Evolutionary conservation across 2,113 vertebrate species (phyloP), one percentile per base, ranked within the genome.

Genomic region (Numida meleagris): DNA sequence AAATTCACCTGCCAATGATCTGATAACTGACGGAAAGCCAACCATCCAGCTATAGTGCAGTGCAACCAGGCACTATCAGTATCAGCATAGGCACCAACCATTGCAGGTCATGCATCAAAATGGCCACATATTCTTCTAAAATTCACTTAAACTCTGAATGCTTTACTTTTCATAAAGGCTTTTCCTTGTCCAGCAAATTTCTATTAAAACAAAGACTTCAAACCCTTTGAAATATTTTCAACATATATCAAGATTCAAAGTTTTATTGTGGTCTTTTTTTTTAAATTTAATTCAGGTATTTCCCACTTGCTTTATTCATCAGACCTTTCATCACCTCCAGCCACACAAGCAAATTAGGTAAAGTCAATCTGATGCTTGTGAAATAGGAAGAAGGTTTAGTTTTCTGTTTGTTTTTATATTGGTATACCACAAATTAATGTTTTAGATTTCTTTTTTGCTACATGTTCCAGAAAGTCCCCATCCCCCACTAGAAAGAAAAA

Each of bases 301-400:
- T 91, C 58, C 31, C 46, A 51, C 34, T 40, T 91, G 62, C 23
- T 95, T 92, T 91, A 55, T 67, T 94, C 65, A 62, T 76, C 70
- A 89, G 62, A 89, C 36, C 82, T 89, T 88, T 94, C 59, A 63
- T 71, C 59, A 86, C 18, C 38, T 55, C 51, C 61, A 93, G 51
- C 24, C 74, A 59, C 13, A 5, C 0, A 70, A 53, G 51, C 23
- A 73, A 16, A 70, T 51, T 66, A 81, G 19, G 19, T 34, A 65
- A 82, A 1, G 31, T 71, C 45, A 90, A 6, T 45, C 24, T 59
- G n/a, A 93, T 88, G 16, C 17, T 67, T 67, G 9, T 81, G 74
- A 77, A 89, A 84, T 20, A 89, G 77, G 38, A 11, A 92, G 57
- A 63, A 4, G 2, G 15, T n/a, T 57, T 57, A 57, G 31, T 19